phyloP scores from a whole-genome alignment of 2,113 vertebrate genomes.

The Callipepla californica region DNA sequence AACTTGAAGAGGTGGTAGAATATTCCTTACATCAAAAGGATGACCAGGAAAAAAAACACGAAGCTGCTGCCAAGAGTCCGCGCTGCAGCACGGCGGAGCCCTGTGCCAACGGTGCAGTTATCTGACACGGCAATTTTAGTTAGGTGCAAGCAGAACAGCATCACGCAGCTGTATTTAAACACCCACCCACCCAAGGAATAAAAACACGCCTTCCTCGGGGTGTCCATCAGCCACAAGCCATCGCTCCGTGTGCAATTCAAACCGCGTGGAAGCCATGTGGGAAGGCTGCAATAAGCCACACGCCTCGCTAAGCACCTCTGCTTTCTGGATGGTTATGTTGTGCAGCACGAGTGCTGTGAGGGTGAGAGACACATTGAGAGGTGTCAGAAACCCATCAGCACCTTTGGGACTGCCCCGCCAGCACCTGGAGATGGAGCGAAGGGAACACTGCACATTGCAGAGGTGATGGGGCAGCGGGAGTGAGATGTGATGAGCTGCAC shows the following conservation, averaged over 20 bases:
- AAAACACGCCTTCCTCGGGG: slow-evolving; percentile 13
- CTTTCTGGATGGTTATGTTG: not conserved
- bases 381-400: not conserved
- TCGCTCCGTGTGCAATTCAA: slow-evolving; percentile 15
- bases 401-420: not conserved
- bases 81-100: not conserved
- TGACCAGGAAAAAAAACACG: not conserved
- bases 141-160: slow-evolving; percentile 39
- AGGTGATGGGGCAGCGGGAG: not conserved
- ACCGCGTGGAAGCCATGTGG: not conserved
- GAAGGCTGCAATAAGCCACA: not conserved
- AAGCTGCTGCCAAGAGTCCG: not conserved
- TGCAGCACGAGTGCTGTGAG: not conserved
- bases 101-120: not conserved
- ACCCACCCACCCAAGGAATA: slow-evolving; percentile 27
- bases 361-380: accelerated
- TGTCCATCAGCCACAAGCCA: not conserved
- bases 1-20: not conserved
- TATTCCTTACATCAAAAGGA: not conserved
- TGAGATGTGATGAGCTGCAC: accelerated
- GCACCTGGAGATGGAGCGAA: accelerated
- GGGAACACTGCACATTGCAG: accelerated
- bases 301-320: not conserved
- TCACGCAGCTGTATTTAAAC: slow-evolving; percentile 47
- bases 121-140: not conserved